Percentiles rank a stretch among this genome's conserved stretches.
phyloP scores from a whole-genome alignment of 2,888 invertebrate species.

The Entomobrya multifasciata region DNA sequence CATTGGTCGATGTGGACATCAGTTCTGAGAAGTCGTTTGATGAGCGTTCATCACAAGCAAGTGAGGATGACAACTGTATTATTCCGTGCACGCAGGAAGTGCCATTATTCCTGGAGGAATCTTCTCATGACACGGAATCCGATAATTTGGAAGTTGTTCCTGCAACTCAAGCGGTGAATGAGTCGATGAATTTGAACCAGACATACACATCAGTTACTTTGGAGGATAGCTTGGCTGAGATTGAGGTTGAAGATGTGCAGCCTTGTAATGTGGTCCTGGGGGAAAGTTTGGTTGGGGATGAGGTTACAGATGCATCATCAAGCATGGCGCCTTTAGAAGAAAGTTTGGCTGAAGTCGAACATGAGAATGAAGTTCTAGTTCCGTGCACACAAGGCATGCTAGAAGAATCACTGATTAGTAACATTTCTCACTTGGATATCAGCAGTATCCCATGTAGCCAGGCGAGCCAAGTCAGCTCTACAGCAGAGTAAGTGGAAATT shows the following conservation, averaged over 20 bases:
- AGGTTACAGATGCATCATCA: neutral
- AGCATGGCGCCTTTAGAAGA: neutral
- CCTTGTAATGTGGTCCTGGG: too few relatives aligned
- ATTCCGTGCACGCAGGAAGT: conserved; percentile 29
- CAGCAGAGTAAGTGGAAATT: conserved; percentile 38
- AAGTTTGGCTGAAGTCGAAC: neutral
- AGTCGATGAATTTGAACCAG: conserved; percentile 1
- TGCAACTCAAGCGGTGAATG: conserved; percentile 33
- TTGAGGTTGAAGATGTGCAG: too few relatives aligned
- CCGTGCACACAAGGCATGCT: conserved; percentile 8
- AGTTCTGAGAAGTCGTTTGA: conserved; percentile 14
- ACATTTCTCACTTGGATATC: neutral
- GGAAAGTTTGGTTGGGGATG: too few relatives aligned
- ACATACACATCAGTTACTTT: conserved; percentile 4
- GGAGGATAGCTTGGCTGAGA: conserved; percentile 20
- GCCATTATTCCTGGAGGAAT: neutral
- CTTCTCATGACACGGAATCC: neutral
- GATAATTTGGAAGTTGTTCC: neutral
- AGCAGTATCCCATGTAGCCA: conserved; percentile 16
- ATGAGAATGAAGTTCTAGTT: conserved; percentile 3
- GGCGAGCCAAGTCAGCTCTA: neutral
- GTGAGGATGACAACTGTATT: neutral
- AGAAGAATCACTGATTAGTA: neutral
- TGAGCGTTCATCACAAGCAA: neutral
- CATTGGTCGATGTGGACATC: neutral